phyloP scores from a whole-genome alignment of 1,140 invertebrate genomes.

The Neodiprion fabricii region DNA sequence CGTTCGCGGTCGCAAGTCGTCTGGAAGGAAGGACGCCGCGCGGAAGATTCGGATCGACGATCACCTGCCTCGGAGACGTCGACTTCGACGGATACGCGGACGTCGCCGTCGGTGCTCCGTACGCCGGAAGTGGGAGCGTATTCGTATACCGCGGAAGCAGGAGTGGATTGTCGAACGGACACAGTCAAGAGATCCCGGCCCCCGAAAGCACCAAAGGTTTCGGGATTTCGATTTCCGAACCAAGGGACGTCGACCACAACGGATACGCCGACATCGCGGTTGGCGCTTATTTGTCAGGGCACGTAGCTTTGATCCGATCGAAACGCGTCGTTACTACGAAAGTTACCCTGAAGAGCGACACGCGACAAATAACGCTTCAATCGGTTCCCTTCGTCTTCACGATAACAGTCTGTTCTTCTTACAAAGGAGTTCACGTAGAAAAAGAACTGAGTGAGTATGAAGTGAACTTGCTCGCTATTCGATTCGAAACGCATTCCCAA shows the following conservation, averaged over 20 bases:
- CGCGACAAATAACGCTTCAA: slow-evolving; percentile 52
- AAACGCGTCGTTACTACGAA: slow-evolving; percentile 64
- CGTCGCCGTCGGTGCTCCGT: slow-evolving; percentile 73
- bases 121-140: slow-evolving; percentile 65
- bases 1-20: slow-evolving; percentile 29
- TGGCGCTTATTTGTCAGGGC: slow-evolving; percentile 67
- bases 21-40: slow-evolving; percentile 56
- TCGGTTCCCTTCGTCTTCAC: slow-evolving; percentile 42
- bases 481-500: no score
- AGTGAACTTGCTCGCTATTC: background rate
- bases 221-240: slow-evolving; percentile 70
- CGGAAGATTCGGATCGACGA: slow-evolving; percentile 67
- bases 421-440: slow-evolving; percentile 36
- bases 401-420: slow-evolving; percentile 39
- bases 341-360: slow-evolving; percentile 35
- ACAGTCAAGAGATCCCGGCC: slow-evolving; percentile 58
- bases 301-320: slow-evolving; percentile 64
- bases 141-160: slow-evolving; percentile 70
- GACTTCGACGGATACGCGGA: slow-evolving; percentile 73
- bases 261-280: slow-evolving; percentile 70
- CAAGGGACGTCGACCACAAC: slow-evolving; percentile 69
- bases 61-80: slow-evolving; percentile 69
- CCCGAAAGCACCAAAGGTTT: slow-evolving; percentile 59
- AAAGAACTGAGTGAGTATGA: slow-evolving; percentile 41
- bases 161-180: slow-evolving; percentile 59